A percentile compares a stretch with the other conserved stretches of the same genome.
Conservation (phyloP, 1,140 invertebrate species). For the Drosophila lowei region DNA sequence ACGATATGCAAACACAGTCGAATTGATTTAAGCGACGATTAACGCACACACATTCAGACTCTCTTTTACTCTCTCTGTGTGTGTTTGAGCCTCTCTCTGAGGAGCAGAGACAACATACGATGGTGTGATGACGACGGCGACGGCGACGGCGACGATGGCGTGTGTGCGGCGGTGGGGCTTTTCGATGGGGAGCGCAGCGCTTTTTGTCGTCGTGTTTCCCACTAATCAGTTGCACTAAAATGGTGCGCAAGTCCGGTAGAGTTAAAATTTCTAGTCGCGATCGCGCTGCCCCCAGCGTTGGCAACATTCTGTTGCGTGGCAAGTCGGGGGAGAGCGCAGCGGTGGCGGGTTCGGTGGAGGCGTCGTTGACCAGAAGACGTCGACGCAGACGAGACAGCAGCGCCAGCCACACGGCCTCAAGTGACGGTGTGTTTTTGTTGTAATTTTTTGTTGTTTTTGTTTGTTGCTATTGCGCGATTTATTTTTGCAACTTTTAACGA, state of each 20-base stretch:
- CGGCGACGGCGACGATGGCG: constrained; percentile 39
- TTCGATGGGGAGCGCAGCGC: constrained; percentile 22
- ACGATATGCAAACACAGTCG: constrained; percentile 72
- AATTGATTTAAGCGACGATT: constrained; percentile 78
- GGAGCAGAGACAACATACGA: constrained; percentile 65
- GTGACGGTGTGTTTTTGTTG: constrained; percentile 54
- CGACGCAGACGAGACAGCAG: constrained; percentile 48
- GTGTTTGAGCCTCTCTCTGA: constrained; percentile 5
- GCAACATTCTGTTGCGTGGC: constrained; percentile 67
- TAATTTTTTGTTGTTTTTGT: constrained; percentile 27
- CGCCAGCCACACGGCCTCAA: constrained; percentile 64
- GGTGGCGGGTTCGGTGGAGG: constrained; percentile 1
- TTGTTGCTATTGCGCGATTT: constrained; percentile 55
- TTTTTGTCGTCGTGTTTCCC: constrained; percentile 61
- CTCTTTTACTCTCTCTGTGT: neutral
- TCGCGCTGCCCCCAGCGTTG: constrained; percentile 20
- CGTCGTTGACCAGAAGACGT: constrained; percentile 15
- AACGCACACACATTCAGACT: constrained; percentile 54
- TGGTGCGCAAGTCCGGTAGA: constrained; percentile 80
- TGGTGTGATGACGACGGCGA: constrained; percentile 43
- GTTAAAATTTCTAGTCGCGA: constrained; percentile 76
- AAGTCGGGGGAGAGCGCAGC: constrained; percentile 41
- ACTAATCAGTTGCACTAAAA: constrained; percentile 80
- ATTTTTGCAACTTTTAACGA: constrained; percentile 34
- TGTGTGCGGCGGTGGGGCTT: constrained; percentile 13